Evolutionary conservation across 92 coral and sea anemone species (phyloP).

Genomic region (Phenganax subtilis): DNA sequence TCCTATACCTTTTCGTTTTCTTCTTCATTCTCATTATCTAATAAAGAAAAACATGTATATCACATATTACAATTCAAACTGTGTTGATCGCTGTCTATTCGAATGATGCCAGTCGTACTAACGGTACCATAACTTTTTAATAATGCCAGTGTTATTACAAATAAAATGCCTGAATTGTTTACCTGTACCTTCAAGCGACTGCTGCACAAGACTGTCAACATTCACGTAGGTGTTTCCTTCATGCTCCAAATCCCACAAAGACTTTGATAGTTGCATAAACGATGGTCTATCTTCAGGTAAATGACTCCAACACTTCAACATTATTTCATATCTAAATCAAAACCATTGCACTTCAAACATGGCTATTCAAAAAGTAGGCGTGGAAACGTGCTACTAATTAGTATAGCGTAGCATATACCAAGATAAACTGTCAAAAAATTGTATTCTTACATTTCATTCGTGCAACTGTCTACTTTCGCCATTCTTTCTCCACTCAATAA

Average conservation of each 20-base stretch:
- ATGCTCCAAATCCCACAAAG: slow-evolving; percentile 71
- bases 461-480: slow-evolving; percentile 81
- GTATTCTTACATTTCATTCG: slow-evolving; percentile 75
- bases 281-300: slow-evolving; percentile 75
- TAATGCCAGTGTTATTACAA: background rate
- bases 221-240: slow-evolving; percentile 82
- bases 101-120: too few relatives aligned
- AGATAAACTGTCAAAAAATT: too few relatives aligned
- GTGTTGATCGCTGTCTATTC: background rate
- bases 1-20: background rate
- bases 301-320: slow-evolving; percentile 90
- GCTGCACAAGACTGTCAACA: slow-evolving; percentile 68
- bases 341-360: too few relatives aligned
- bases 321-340: slow-evolving; percentile 60
- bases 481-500: slow-evolving; percentile 73
- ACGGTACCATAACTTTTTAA: too few relatives aligned
- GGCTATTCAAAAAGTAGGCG: too few relatives aligned
- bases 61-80: background rate
- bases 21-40: background rate
- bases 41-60: background rate
- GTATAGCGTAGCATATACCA: too few relatives aligned
- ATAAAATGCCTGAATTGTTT: background rate
- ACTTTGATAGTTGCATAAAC: slow-evolving; percentile 61
- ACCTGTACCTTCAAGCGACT: slow-evolving; percentile 57
- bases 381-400: too few relatives aligned